These are phyloP conservation scores for Dolomedes plantarius DNA, from an alignment of 2,888 invertebrate species.

Conservation along the genomic window DNA sequence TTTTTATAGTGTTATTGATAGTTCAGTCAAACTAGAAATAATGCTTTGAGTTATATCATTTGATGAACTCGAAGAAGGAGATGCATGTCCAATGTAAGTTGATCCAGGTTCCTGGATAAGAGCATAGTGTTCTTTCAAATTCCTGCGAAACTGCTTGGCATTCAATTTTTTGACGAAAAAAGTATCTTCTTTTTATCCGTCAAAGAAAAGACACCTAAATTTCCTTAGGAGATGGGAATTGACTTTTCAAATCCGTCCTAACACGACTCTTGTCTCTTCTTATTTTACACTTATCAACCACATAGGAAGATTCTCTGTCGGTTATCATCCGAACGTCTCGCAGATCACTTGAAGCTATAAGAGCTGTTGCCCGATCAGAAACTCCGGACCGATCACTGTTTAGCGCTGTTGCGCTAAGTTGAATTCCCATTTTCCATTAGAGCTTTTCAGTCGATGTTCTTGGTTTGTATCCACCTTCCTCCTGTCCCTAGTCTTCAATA, in stretches of 20 bases:
- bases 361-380: neutral
- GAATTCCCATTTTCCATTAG: conserved; percentile 16
- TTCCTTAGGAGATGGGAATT: conserved; percentile 17
- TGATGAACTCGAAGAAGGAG: no score
- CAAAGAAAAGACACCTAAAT: neutral
- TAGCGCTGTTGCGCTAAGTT: neutral
- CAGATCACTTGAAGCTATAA: conserved; percentile 10
- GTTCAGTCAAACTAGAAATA: no score
- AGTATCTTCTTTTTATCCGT: conserved; percentile 12
- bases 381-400: conserved; percentile 7
- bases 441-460: conserved; percentile 28
- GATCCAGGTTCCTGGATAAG: neutral
- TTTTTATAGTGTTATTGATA: no score
- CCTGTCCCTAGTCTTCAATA: conserved; percentile 1
- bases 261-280: neutral
- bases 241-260: conserved; percentile 7
- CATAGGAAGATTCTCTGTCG: conserved; percentile 12
- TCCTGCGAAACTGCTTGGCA: conserved; percentile 11
- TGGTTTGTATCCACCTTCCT: conserved; percentile 18
- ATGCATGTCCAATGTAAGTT: conserved; percentile 13
- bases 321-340: neutral
- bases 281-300: conserved; percentile 13
- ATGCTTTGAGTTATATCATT: no score
- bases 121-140: conserved; percentile 10
- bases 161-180: conserved; percentile 14